Conservation (phyloP, 2,113 vertebrate species). For the Apeltes quadracus region DNA sequence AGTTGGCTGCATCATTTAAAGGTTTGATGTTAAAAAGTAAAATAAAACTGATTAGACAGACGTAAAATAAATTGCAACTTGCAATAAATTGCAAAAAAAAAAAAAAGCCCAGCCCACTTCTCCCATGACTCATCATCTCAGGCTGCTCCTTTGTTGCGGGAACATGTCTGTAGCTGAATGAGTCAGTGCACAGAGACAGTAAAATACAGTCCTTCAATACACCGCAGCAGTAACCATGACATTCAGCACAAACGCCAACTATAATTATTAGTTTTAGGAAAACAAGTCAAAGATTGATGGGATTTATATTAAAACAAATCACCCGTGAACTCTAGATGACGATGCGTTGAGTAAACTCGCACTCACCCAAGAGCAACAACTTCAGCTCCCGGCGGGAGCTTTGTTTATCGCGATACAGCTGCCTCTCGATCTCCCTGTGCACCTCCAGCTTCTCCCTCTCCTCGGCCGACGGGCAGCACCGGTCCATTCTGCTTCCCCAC, state of each 20-base stretch:
- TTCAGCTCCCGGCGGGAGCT: slow-evolving; percentile 79
- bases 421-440: slow-evolving; percentile 84
- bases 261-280: neutral
- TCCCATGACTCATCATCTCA: neutral
- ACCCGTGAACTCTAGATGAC: neutral
- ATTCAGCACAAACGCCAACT: neutral
- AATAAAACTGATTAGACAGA: neutral
- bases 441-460: slow-evolving; percentile 79
- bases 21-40: neutral
- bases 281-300: neutral
- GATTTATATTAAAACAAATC: neutral
- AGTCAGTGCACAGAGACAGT: neutral
- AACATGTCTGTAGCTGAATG: neutral
- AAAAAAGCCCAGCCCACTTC: no score
- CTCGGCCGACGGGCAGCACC: slow-evolving; percentile 82
- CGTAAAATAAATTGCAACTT: neutral
- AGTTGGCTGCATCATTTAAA: neutral
- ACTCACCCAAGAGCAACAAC: slow-evolving; percentile 87
- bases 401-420: slow-evolving; percentile 80
- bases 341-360: neutral
- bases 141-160: neutral
- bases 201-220: neutral
- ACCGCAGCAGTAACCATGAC: neutral
- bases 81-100: neutral
- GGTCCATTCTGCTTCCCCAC: slow-evolving; percentile 67